These are phyloP conservation scores for Oxyruncus cristatus DNA, from an alignment of 2,113 vertebrate species.

Conservation along the genomic window DNA sequence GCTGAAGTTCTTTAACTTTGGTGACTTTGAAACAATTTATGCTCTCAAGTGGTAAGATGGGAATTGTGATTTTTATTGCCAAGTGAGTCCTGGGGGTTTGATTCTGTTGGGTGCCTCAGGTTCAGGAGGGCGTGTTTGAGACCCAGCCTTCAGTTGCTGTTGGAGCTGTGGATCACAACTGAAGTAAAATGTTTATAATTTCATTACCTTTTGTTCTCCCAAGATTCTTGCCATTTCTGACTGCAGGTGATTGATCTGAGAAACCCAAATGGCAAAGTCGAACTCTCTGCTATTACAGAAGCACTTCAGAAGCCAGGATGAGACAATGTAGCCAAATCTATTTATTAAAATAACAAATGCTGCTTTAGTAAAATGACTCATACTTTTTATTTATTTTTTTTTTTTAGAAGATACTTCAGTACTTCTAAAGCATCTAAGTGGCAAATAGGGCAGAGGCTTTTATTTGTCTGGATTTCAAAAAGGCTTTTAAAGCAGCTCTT, in stretches of 20 bases:
- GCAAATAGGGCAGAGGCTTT: not conserved
- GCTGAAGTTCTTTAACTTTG: not conserved
- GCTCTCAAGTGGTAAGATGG: not conserved
- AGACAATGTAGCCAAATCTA: constrained; percentile 75
- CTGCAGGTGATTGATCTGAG: constrained; percentile 79
- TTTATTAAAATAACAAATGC: constrained; percentile 68
- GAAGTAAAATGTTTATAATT: constrained; percentile 32
- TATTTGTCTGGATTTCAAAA: constrained; percentile 52
- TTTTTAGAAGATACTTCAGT: constrained; percentile 15
- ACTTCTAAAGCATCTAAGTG: not conserved
- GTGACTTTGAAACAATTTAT: not conserved
- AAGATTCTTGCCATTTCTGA: constrained; percentile 65
- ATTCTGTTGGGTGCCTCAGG: not conserved
- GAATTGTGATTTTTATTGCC: not conserved
- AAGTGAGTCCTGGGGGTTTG: not conserved
- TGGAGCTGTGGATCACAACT: not conserved
- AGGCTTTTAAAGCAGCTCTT: constrained; percentile 59
- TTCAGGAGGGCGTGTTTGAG: not conserved
- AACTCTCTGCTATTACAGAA: constrained; percentile 79
- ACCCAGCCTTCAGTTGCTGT: not conserved
- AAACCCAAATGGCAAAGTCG: constrained; percentile 72
- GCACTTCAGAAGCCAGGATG: constrained; percentile 76
- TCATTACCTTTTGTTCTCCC: constrained; percentile 42
- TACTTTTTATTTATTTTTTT: constrained; percentile 1
- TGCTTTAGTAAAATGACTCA: constrained; percentile 75